Evolutionary conservation across 2,113 vertebrate genomes (phyloP), one percentile per base, ranked within the genome.

Genomic region (Epinephelus lanceolatus): DNA sequence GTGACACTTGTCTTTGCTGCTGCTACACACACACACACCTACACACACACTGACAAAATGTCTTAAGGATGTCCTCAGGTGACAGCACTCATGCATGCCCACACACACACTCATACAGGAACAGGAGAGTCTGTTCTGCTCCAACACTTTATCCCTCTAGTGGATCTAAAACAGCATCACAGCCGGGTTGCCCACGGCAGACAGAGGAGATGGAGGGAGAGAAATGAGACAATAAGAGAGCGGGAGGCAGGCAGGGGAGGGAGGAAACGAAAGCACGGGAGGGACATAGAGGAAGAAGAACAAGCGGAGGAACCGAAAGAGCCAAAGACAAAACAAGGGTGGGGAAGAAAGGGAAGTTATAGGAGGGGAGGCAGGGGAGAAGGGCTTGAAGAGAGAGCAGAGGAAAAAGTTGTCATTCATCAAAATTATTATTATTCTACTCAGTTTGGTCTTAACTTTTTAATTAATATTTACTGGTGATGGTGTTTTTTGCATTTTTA

Each of bases 161-260:
- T 88, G 78, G 66, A 84, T 83, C 77, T 88, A 57, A 82, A 77
- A 63, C 57, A 72, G 78, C 66, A 76, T 59, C 73, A 56, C 86
- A 92, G 87, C 66, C 6, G 17, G 76, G 61, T 78, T 66, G 83
- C 87, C 87, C 51, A 18, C 13, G 30, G 83, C 83, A 80, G 69
- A 60, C 59, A 76, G 52, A 66, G 68, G 55, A 78, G 81, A 40
- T 49, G 57, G 45, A 68, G 62, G 71, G 30, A 71, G 59, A 78
- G 53, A 89, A 75, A 80, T 11, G 14, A 84, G 27, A 71, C 69
- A 72, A 62, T 21, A 21, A 23, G 49, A 56, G 27, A 19, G n/a
- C 1, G 3, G 11, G 51, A 76, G 80, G 57, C 47, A 17, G 40
- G 15, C 17, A 30, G 49, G 5, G 45, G 42, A 66, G 33, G n/a